A percentile compares a stretch with the other conserved stretches of the same genome.
Evolutionary conservation across 2,888 invertebrate species (phyloP).

Genomic region (Polydrusus cervinus): DNA sequence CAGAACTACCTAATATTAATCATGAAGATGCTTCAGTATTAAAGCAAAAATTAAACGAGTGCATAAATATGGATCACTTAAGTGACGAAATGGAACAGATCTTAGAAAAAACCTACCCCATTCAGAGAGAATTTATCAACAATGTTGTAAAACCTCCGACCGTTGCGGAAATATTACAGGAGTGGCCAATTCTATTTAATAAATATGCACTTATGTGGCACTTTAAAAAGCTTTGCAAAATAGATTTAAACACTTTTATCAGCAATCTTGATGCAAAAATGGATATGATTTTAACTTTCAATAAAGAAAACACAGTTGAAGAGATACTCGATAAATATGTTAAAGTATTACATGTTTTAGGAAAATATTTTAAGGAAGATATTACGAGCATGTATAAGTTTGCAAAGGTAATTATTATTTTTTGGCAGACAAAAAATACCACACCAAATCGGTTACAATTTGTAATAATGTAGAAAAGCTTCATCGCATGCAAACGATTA

Average conservation of each 20-base stretch:
- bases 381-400: too few species aligned
- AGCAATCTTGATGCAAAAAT: neutral
- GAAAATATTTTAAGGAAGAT: too few species aligned
- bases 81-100: neutral
- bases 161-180: neutral
- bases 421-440: too few species aligned
- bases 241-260: neutral
- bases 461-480: too few species aligned
- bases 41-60: neutral
- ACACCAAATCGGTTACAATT: too few species aligned
- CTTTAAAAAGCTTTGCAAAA: neutral
- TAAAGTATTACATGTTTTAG: too few species aligned
- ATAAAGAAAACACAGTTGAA: neutral
- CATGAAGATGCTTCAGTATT: neutral
- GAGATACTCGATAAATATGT: too few species aligned
- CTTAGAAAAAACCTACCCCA: neutral
- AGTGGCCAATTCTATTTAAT: conserved; percentile 2
- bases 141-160: neutral
- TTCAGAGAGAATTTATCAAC: conserved; percentile 1
- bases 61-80: neutral
- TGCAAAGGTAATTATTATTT: too few species aligned
- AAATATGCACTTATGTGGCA: neutral
- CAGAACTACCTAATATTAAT: neutral
- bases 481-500: too few species aligned
- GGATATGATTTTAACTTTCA: neutral